Evolutionary conservation across 1,140 invertebrate genomes (phyloP).

Genomic region (Harlomillsia oculata): DNA sequence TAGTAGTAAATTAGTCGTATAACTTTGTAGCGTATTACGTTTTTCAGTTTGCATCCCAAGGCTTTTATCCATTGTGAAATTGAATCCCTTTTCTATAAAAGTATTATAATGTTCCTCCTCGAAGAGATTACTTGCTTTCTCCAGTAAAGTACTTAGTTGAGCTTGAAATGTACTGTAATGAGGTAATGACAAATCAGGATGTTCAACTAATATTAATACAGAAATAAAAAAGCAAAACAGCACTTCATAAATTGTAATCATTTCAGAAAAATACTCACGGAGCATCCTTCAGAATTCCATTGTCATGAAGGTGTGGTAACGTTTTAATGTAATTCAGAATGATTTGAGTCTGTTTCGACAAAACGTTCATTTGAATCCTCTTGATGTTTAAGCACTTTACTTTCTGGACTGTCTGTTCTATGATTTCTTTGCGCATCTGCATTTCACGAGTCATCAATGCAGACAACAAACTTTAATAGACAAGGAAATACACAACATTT

Average conservation of each 20-base stretch:
- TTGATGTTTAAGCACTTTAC: slow-evolving; percentile 4
- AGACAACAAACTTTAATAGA: background rate
- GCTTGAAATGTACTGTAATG: background rate
- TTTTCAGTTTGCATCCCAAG: slow-evolving; percentile 3
- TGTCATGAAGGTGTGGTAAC: too few relatives aligned
- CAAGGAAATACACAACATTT: background rate
- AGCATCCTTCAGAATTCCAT: too few relatives aligned
- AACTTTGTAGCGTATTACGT: too few relatives aligned
- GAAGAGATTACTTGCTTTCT: background rate
- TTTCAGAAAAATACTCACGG: too few relatives aligned
- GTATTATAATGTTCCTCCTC: background rate
- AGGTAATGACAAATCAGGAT: too few relatives aligned
- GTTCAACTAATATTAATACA: too few relatives aligned
- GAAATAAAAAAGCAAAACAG: too few relatives aligned
- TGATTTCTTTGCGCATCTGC: background rate
- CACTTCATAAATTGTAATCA: too few relatives aligned
- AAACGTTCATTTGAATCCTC: background rate
- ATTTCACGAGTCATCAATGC: slow-evolving; percentile 8
- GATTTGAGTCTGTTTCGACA: background rate
- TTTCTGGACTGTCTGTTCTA: background rate
- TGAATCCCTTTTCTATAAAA: background rate
- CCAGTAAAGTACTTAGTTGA: background rate
- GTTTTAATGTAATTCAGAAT: background rate
- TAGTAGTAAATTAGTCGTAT: too few relatives aligned
- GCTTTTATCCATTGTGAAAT: slow-evolving; percentile 5